A percentile compares a stretch with the other conserved stretches of the same genome.
Evolutionary conservation across 2,888 invertebrate species (phyloP).

Genomic region (Noctua pronuba): DNA sequence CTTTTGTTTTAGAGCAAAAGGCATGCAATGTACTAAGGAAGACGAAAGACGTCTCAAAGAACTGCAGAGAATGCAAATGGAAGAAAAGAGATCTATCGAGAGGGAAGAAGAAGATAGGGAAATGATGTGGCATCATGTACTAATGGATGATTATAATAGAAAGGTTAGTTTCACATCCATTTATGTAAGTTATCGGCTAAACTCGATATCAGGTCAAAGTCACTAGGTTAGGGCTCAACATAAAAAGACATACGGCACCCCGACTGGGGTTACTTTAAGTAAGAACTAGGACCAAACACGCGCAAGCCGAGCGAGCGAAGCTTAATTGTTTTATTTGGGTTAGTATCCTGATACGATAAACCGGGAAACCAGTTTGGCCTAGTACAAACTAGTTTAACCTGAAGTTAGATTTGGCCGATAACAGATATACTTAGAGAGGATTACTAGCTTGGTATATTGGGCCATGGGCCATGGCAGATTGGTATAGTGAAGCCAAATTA

Average conservation of each 20-base stretch:
- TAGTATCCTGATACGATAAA: neutral
- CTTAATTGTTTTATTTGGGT: too few species aligned
- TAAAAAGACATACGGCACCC: neutral
- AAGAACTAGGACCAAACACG: neutral
- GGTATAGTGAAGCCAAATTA: neutral
- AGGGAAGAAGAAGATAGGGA: slow-evolving; percentile 75
- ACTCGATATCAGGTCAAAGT: neutral
- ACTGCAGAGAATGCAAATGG: slow-evolving; percentile 82
- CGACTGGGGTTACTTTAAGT: neutral
- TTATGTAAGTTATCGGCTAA: neutral
- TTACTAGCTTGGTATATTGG: neutral
- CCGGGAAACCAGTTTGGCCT: neutral
- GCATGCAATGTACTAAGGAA: slow-evolving; percentile 79
- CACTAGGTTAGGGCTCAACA: neutral
- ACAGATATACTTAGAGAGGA: neutral
- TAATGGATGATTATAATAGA: slow-evolving; percentile 79
- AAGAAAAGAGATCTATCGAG: slow-evolving; percentile 79
- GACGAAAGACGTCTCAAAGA: slow-evolving; percentile 79
- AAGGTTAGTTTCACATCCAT: slow-evolving; percentile 50
- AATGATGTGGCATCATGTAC: slow-evolving; percentile 83
- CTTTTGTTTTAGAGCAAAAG: slow-evolving; percentile 77
- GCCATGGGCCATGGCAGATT: neutral
- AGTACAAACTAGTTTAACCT: neutral
- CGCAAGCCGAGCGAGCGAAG: neutral
- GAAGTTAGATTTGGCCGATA: neutral